Base-by-base conservation (phyloP, 2,888 invertebrate genomes). In the Spodoptera littoralis region DNA sequence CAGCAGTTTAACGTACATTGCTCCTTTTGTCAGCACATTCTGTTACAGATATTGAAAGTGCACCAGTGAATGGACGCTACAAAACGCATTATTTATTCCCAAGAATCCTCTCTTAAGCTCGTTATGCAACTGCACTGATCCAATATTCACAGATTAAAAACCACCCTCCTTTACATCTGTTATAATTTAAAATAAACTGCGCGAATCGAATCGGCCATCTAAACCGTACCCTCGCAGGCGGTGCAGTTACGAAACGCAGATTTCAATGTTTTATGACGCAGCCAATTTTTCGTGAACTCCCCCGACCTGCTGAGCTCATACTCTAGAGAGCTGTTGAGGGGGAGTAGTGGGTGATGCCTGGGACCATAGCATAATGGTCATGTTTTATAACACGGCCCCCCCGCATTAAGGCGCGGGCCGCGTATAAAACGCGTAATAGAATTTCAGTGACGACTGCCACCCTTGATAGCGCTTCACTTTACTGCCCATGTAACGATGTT, bases 391-490 rank as follows among this genome's bases (percentile, higher is more conserved):
- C 87, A 81, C 88, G 85, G 83, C 88, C 90, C 88, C 89, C 85
- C 84, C 82, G 84, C 86, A 89, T 90, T 89, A 90, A 89, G 90
- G 89, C 89, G 86, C 88, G 88, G 88, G 89, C 86, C 88, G 88
- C 87, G 90, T 91, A 92, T 93, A 92, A 92, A 93, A 91, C 90
- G 90, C 87, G 92, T 93, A 93, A 93, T 93, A 93, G 93, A 93
- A 93, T 93, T 93, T 90, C 91, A 88, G 88, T 84, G 89, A 89
- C 88, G 90, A 90, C 88, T 82, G 82, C 90, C 88, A 84, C 86
- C 85, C 85, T 78, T 80, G 84, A 79, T 81, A 81, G 81, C 73
- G 82, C 82, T 84, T 79, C 85, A 83, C 85, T 85, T 86, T 85
- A 84, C 79, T 89, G 90, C 85, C 88, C 90, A 88, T 90, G 86